Evolutionary conservation across 2,797 vertebrate genomes (phyloP).

Genomic region (Anniella stebbinsi): DNA sequence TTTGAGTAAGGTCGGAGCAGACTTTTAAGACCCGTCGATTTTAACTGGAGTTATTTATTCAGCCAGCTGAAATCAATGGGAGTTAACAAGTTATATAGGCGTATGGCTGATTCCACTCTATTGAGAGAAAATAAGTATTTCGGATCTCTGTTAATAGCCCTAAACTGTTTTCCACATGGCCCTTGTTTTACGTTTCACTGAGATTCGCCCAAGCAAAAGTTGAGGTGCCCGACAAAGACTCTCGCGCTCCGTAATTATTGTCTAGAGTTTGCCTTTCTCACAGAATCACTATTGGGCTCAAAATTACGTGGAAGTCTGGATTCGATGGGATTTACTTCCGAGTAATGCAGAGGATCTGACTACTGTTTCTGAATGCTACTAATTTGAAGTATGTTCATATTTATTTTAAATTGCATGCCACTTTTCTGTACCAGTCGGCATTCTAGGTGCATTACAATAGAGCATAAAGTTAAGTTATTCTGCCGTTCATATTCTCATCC

Average conservation of each 20-base stretch:
- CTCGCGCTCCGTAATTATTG: constrained; percentile 42
- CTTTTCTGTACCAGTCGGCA: constrained; percentile 44
- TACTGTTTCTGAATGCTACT: neutral
- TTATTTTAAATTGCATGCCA: constrained; percentile 25
- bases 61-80: neutral
- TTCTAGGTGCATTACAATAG: neutral
- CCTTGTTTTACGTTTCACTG: neutral
- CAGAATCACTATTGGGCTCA: constrained; percentile 45
- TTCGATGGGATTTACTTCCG: no score
- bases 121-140: neutral
- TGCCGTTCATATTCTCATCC: neutral
- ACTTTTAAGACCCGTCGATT: neutral
- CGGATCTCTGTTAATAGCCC: no score
- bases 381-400: neutral
- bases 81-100: no score
- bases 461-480: neutral
- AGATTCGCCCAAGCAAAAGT: neutral
- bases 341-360: neutral
- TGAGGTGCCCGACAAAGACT: neutral
- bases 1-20: no score
- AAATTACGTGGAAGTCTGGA: neutral
- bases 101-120: no score
- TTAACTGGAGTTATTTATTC: neutral
- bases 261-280: constrained; percentile 61
- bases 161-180: no score